These are phyloP conservation scores for Drosophila virilis DNA, from an alignment of 1,140 invertebrate species.

Conservation along the genomic window DNA sequence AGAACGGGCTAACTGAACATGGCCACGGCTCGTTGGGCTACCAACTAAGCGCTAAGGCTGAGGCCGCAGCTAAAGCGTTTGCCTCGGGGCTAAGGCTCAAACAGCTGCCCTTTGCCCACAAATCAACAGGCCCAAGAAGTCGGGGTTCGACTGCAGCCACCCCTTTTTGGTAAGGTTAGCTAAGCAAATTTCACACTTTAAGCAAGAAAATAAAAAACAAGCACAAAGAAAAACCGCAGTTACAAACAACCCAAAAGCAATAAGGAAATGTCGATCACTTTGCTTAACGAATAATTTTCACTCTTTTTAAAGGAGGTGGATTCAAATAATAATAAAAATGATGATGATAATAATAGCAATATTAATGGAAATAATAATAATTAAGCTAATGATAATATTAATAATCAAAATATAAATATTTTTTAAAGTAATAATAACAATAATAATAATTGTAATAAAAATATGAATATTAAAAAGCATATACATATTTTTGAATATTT, in stretches of 20 bases:
- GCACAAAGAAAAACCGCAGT: neutral
- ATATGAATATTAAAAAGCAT: no score
- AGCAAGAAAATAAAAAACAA: conserved; percentile 4
- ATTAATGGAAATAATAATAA: neutral
- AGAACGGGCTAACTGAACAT: neutral
- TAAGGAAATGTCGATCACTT: neutral
- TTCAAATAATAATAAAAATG: neutral
- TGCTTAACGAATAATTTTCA: neutral
- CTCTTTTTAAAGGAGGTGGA: neutral
- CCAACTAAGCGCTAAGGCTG: conserved; percentile 52
- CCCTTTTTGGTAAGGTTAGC: neutral
- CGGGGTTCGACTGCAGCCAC: conserved; percentile 12
- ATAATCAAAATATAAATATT: neutral
- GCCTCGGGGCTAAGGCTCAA: conserved; percentile 17
- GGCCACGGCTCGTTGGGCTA: conserved; percentile 53
- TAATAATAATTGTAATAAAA: neutral
- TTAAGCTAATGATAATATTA: neutral
- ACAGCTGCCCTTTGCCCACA: conserved; percentile 30
- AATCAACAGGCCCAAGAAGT: neutral
- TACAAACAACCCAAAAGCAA: conserved; percentile 8
- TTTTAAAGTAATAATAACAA: neutral
- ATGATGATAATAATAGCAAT: neutral
- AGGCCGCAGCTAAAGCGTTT: conserved; percentile 6
- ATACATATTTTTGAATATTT: no score
- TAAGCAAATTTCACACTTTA: conserved; percentile 52